Percentiles rank a stretch among this genome's conserved stretches.
Conservation (phyloP, 2,797 vertebrate genomes). For the Hipposideros larvatus region DNA sequence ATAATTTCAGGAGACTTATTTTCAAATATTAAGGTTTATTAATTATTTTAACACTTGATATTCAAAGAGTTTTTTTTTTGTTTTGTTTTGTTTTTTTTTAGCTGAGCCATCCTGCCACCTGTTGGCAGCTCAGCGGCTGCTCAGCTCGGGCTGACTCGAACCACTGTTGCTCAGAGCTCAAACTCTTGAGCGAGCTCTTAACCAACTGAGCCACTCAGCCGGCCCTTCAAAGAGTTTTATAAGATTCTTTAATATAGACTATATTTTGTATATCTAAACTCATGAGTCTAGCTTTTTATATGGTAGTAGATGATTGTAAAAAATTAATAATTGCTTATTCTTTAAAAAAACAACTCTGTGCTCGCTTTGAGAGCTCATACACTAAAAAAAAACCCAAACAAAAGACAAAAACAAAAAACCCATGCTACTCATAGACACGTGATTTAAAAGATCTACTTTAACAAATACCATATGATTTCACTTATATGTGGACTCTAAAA, state of each 20-base stretch:
- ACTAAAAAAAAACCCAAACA: background rate
- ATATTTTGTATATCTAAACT: background rate
- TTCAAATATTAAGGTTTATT: conserved; percentile 49
- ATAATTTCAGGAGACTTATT: conserved; percentile 35
- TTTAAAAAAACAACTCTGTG: background rate
- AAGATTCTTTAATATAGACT: background rate
- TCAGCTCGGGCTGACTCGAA: too few species aligned
- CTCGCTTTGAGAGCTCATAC: too few species aligned
- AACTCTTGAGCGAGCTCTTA: too few species aligned
- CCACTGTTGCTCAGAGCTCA: too few species aligned
- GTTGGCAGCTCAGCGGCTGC: too few species aligned
- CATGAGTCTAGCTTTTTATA: background rate
- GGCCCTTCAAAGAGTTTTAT: conserved; percentile 23
- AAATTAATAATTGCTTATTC: background rate
- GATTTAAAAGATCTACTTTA: conserved; percentile 28
- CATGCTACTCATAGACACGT: background rate
- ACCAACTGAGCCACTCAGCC: too few species aligned
- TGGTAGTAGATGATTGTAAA: conserved; percentile 6
- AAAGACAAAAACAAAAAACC: too few species aligned
- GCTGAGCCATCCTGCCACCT: too few species aligned
- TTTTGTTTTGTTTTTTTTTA: too few species aligned
- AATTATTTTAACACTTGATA: conserved; percentile 18
- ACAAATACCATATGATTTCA: too few species aligned
- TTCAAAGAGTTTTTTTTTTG: conserved; percentile 31
- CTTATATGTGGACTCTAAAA: too few species aligned